Evolutionary conservation across 1,140 invertebrate species (phyloP).

Genomic region (Chrysomallon squamiferum): DNA sequence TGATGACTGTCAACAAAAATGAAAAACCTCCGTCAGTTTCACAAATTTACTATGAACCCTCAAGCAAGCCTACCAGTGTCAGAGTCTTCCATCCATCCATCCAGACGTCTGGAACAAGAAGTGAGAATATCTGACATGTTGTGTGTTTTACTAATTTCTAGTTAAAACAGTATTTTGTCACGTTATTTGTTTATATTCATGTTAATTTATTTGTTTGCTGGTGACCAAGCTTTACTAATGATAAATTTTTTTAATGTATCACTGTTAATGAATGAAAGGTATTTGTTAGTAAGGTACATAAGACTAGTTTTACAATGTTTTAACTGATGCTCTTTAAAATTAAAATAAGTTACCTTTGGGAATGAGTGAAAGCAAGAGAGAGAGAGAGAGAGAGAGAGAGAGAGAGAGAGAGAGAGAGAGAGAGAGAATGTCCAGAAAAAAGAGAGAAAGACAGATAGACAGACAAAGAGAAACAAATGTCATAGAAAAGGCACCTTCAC

Average conservation of each 20-base stretch:
- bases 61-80: slow-evolving; percentile 61
- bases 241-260: background rate
- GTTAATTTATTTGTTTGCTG: background rate
- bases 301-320: too few species aligned
- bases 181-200: background rate
- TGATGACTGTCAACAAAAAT: slow-evolving; percentile 91
- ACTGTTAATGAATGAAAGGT: too few species aligned
- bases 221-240: background rate
- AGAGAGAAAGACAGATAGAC: too few species aligned
- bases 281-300: too few species aligned
- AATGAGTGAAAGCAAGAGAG: too few species aligned
- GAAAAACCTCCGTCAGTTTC: slow-evolving; percentile 77
- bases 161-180: background rate
- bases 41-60: slow-evolving; percentile 73
- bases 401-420: too few species aligned
- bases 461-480: too few species aligned
- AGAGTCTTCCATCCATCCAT: slow-evolving; percentile 21
- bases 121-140: slow-evolving; percentile 9
- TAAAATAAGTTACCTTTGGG: too few species aligned
- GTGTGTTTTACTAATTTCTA: background rate
- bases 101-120: slow-evolving; percentile 17
- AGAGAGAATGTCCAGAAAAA: too few species aligned
- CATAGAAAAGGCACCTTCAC: too few species aligned
- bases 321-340: too few species aligned
- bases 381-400: too few species aligned